Evolutionary conservation across 2,888 invertebrate genomes (phyloP).

Genomic region (Agrochola circellaris): DNA sequence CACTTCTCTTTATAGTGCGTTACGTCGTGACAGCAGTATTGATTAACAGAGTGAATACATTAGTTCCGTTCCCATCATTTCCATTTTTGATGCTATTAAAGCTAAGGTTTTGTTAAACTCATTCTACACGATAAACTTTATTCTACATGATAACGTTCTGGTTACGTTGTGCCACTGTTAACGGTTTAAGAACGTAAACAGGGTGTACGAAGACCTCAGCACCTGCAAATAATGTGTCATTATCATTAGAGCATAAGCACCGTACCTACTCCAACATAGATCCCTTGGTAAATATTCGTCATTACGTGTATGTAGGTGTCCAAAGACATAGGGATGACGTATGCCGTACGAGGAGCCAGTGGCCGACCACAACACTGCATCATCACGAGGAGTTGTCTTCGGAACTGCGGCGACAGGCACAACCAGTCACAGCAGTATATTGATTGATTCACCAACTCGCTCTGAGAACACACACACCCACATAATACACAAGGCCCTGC

Average conservation of each 20-base stretch:
- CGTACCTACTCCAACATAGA: not conserved
- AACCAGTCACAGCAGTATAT: slow-evolving; percentile 80
- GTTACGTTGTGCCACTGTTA: slow-evolving; percentile 56
- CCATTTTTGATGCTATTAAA: not conserved
- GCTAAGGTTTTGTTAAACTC: not conserved
- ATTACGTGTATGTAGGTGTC: slow-evolving; percentile 82
- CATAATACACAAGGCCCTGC: slow-evolving; percentile 21
- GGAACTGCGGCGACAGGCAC: slow-evolving; percentile 76
- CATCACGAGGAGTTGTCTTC: slow-evolving; percentile 78
- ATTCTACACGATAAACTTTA: no score
- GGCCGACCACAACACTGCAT: slow-evolving; percentile 78
- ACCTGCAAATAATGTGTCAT: slow-evolving; percentile 77
- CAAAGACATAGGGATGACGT: slow-evolving; percentile 83
- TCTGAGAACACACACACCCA: slow-evolving; percentile 71
- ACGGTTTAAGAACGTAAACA: slow-evolving; percentile 82
- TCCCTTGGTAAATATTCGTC: not conserved
- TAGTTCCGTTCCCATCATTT: no score
- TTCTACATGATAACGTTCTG: no score
- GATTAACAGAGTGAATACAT: not conserved
- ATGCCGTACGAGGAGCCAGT: slow-evolving; percentile 77
- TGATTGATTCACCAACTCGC: slow-evolving; percentile 79
- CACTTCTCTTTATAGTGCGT: not conserved
- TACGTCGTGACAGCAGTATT: not conserved
- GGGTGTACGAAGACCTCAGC: slow-evolving; percentile 82
- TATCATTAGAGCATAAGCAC: not conserved